phyloP scores from a whole-genome alignment of 2,797 vertebrate species.

The Buceros bicornis region DNA sequence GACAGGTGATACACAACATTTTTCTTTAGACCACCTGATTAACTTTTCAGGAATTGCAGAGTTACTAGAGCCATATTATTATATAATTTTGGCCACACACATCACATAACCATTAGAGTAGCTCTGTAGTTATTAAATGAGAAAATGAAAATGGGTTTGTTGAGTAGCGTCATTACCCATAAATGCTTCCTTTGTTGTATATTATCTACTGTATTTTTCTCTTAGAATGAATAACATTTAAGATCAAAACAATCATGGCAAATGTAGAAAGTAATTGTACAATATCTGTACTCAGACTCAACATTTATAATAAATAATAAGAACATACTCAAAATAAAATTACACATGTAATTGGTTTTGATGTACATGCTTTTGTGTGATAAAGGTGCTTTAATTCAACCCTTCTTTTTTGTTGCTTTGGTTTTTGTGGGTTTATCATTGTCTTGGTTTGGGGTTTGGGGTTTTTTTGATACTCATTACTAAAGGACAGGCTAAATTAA shows the following conservation, averaged over 20 bases:
- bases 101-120: background rate
- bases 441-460: background rate
- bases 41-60: background rate
- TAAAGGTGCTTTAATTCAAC: background rate
- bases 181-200: conserved; percentile 28
- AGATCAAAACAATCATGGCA: conserved; percentile 44
- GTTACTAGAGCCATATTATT: background rate
- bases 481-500: background rate
- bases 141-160: conserved; percentile 2
- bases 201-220: conserved; percentile 26
- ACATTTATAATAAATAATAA: conserved; percentile 30
- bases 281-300: background rate
- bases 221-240: conserved; percentile 18
- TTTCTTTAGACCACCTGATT: background rate
- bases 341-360: conserved; percentile 18
- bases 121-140: conserved; percentile 6
- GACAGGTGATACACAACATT: background rate
- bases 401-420: background rate
- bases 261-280: conserved; percentile 21
- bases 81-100: background rate
- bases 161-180: conserved; percentile 27
- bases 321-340: conserved; percentile 24
- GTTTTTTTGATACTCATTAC: background rate
- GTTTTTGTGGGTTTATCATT: background rate
- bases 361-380: background rate